Percentiles rank a stretch among this genome's conserved stretches.
Conservation (phyloP, 2,797 vertebrate genomes). For the Uromys caudimaculatus region DNA sequence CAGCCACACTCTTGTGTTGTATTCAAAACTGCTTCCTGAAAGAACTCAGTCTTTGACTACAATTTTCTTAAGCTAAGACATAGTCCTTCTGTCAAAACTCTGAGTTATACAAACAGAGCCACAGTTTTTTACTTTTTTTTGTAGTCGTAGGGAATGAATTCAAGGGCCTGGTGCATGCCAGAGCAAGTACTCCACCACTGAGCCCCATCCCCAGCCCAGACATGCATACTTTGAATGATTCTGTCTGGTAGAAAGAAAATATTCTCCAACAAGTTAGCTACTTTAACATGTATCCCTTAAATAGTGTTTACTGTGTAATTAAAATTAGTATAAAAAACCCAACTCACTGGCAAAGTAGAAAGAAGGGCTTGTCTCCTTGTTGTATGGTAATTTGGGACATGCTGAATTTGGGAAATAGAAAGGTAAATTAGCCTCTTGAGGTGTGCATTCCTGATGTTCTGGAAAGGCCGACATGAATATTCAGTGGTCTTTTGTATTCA, state of each 20-base stretch:
- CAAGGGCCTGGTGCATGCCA: background rate
- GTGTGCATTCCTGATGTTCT: slow-evolving; percentile 86
- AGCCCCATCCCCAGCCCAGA: background rate
- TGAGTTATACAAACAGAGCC: slow-evolving; percentile 45
- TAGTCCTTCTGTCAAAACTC: slow-evolving; percentile 58
- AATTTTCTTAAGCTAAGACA: slow-evolving; percentile 69
- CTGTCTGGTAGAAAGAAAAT: slow-evolving; percentile 87
- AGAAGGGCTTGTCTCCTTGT: slow-evolving; percentile 93
- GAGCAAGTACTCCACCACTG: background rate
- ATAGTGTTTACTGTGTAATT: slow-evolving; percentile 87
- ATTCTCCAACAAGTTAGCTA: slow-evolving; percentile 85
- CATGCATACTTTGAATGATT: slow-evolving; percentile 69
- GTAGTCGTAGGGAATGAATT: background rate
- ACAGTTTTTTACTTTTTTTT: background rate
- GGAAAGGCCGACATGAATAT: slow-evolving; percentile 85
- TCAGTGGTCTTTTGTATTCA: slow-evolving; percentile 80
- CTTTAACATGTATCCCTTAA: slow-evolving; percentile 86
- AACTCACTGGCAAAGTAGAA: slow-evolving; percentile 94
- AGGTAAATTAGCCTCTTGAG: slow-evolving; percentile 91
- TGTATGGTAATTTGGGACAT: slow-evolving; percentile 93
- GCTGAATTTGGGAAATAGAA: slow-evolving; percentile 93
- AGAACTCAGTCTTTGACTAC: slow-evolving; percentile 61
- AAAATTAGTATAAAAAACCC: slow-evolving; percentile 91
- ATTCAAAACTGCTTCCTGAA: slow-evolving; percentile 76
- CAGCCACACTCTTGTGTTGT: slow-evolving; percentile 55